phyloP scores from a whole-genome alignment of 2,797 vertebrate species.

The Melanotaenia parkinsoni region DNA sequence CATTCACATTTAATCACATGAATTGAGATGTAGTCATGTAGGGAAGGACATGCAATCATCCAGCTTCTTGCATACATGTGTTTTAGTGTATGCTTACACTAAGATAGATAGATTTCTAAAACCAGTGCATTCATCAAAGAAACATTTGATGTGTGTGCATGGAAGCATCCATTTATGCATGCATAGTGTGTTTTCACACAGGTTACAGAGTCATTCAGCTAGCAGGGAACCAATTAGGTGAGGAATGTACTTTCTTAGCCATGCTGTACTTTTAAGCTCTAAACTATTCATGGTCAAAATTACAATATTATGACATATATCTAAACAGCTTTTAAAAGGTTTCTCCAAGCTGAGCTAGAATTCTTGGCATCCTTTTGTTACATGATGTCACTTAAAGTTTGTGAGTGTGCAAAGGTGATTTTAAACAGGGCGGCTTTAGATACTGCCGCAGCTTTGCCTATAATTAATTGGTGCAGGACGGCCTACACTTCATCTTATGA shows the following conservation, averaged over 20 bases:
- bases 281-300: background rate
- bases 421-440: background rate
- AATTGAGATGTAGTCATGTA: constrained; percentile 54
- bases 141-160: constrained; percentile 27
- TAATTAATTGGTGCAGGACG: constrained; percentile 27
- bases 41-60: constrained; percentile 41
- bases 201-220: constrained; percentile 46
- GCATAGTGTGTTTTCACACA: constrained; percentile 10
- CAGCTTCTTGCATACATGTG: constrained; percentile 39
- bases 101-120: constrained; percentile 20
- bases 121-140: constrained; percentile 53
- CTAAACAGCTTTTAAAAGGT: background rate
- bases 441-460: constrained; percentile 3
- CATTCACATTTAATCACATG: constrained; percentile 60
- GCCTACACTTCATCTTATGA: constrained; percentile 43
- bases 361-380: constrained; percentile 5
- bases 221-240: constrained; percentile 65
- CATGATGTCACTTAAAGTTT: background rate
- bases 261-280: background rate
- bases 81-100: constrained; percentile 16
- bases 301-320: background rate
- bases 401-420: background rate
- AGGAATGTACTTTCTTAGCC: constrained; percentile 11
- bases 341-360: background rate
- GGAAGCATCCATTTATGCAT: constrained; percentile 3